Conservation (phyloP, 2,113 vertebrate genomes). For the Percina caprodes region DNA sequence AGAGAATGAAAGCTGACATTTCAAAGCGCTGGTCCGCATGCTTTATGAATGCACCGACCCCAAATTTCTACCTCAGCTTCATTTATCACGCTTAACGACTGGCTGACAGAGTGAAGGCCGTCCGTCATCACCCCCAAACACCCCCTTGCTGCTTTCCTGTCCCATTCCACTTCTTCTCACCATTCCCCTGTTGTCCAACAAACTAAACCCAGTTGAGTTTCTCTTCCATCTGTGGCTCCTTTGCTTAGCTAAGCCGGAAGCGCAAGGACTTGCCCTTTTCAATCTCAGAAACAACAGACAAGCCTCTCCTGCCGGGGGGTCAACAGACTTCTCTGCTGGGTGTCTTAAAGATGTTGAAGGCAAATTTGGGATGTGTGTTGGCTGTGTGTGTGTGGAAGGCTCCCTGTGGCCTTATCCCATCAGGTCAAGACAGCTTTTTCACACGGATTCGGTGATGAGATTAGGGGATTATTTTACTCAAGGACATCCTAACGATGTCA, state of each 20-base stretch:
- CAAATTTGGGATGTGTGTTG: conserved; percentile 43
- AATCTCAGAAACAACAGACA: conserved; percentile 76
- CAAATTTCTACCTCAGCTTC: conserved; percentile 70
- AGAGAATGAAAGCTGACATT: conserved; percentile 79
- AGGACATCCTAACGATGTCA: not conserved
- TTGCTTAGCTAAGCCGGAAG: conserved; percentile 44
- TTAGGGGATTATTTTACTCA: conserved; percentile 13
- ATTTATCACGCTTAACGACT: conserved; percentile 80
- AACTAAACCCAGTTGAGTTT: conserved; percentile 42
- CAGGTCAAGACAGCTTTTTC: conserved; percentile 20
- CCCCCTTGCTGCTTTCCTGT: conserved; percentile 32
- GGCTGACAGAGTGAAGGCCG: conserved; percentile 81
- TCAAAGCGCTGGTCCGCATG: conserved; percentile 67
- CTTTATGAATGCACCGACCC: conserved; percentile 66
- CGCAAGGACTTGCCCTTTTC: conserved; percentile 67
- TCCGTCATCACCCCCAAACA: conserved; percentile 77
- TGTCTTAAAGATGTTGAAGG: conserved; percentile 60
- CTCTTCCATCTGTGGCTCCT: conserved; percentile 42
- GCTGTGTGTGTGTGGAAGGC: conserved; percentile 35
- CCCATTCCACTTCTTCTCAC: conserved; percentile 28
- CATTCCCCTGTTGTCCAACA: conserved; percentile 23
- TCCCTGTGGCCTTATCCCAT: conserved; percentile 53
- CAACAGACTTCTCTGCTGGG: conserved; percentile 69
- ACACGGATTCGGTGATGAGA: conserved; percentile 3
- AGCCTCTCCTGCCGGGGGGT: conserved; percentile 72